phyloP scores from a whole-genome alignment of 2,113 vertebrate genomes.

The Clinocottus analis region DNA sequence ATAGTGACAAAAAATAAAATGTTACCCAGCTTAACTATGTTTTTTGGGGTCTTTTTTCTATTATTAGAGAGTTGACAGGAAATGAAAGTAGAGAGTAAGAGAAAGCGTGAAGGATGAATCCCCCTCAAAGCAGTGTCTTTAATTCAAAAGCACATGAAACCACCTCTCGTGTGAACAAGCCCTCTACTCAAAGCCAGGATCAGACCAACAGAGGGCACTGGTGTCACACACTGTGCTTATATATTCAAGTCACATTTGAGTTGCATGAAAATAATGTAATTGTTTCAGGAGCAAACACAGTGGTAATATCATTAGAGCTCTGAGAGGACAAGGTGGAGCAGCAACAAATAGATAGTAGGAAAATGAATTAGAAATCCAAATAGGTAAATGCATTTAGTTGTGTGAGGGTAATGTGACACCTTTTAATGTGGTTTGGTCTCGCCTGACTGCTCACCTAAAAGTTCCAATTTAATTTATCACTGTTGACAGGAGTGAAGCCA shows the following conservation, averaged over 20 bases:
- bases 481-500: constrained; percentile 51
- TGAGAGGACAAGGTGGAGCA: constrained; percentile 23
- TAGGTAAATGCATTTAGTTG: constrained; percentile 56
- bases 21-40: background rate
- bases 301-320: constrained; percentile 25
- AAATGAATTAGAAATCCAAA: constrained; percentile 55
- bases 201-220: constrained; percentile 72
- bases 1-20: constrained; percentile 46
- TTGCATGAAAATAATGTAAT: constrained; percentile 43
- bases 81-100: background rate
- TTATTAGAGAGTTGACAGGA: background rate
- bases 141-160: background rate
- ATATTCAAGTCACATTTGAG: constrained; percentile 45
- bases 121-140: background rate
- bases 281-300: constrained; percentile 21
- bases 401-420: constrained; percentile 63
- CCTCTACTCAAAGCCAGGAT: background rate
- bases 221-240: constrained; percentile 42
- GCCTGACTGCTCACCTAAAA: constrained; percentile 68
- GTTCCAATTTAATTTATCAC: constrained; percentile 75
- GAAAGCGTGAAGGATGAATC: background rate
- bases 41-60: background rate
- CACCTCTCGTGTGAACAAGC: background rate
- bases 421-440: constrained; percentile 64
- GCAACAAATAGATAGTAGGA: constrained; percentile 24